Evolutionary conservation across 2,113 vertebrate genomes (phyloP), one percentile per base, ranked within the genome.

Genomic region (Larimichthys polyactis): DNA sequence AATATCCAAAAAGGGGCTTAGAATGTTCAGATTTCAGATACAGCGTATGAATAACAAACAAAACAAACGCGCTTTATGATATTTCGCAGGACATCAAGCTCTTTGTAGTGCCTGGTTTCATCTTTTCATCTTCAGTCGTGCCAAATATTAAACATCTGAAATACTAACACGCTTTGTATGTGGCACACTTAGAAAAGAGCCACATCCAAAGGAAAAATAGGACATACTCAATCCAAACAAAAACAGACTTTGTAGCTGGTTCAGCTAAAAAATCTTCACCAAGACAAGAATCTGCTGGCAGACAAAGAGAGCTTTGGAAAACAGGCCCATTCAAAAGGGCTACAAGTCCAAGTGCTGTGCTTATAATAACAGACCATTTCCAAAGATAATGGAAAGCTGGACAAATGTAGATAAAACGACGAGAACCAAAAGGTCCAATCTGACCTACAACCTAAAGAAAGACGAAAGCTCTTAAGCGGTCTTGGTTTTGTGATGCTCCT

Each of bases 241-340:
- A 86, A 88, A 82, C 62, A 82, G 51, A 75, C 78, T 75, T 64
- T 79, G 82, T 83, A 79, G 88, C 67, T 79, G 63, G 67, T 80
- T 87, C 82, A 87, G 75, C 81, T 82, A 71, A 90, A 71, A 90
- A 88, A 87, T 63, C 81, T 66, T 85, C 70, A 84, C 78, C 60
- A 52, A 80, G 81, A 87, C 87, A 84, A 84, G 80, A 93, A 92
- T 90, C 84, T 74, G 76, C 68, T 81, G 81, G 84, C 83, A 82
- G 67, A 86, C 62, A 24, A 40, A 46, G 64, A 55, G 58, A 19
- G 57, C 76, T 84, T 75, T 86, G 81, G 82, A 88, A 93, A 89
- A 93, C 54, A 86, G 62, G 29, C 24, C 66, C 57, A 87, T 82
- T 89, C 79, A 87, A 87, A 89, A 70, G 7, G 36, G 75, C 76